Conservation (phyloP, 2,888 invertebrate species). For the Timema podura region DNA sequence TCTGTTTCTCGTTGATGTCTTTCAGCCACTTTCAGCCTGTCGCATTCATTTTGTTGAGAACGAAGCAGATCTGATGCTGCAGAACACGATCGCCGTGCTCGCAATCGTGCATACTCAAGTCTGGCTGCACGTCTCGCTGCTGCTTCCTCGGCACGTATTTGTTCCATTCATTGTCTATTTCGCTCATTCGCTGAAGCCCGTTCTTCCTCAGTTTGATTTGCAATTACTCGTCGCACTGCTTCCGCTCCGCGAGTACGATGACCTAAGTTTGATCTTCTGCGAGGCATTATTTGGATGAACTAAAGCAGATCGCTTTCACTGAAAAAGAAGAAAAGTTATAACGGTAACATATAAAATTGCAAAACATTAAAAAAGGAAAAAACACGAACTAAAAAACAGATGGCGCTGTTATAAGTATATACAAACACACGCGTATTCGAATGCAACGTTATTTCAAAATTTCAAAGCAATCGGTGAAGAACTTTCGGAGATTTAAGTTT, state of each 20-base stretch:
- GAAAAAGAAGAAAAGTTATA: constrained; percentile 4
- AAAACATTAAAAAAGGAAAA: not conserved
- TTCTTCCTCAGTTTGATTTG: constrained; percentile 15
- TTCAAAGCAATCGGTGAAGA: constrained; percentile 19
- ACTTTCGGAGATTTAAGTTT: constrained; percentile 18
- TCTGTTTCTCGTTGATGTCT: constrained; percentile 28
- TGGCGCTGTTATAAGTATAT: no score
- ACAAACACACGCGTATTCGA: not conserved
- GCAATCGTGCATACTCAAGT: constrained; percentile 24
- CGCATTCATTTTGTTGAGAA: constrained; percentile 23
- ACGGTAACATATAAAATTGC: not conserved
- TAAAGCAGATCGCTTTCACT: constrained; percentile 10
- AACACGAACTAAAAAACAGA: no score
- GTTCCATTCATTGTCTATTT: constrained; percentile 9
- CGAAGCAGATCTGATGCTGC: constrained; percentile 22
- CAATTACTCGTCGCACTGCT: constrained; percentile 10
- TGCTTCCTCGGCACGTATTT: constrained; percentile 19
- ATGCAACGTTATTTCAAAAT: constrained; percentile 9
- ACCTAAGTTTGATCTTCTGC: constrained; percentile 13
- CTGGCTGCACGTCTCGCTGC: constrained; percentile 23
- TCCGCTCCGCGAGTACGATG: not conserved
- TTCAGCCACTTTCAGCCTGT: constrained; percentile 26
- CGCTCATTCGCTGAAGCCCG: constrained; percentile 13
- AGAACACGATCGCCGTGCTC: constrained; percentile 12
- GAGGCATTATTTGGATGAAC: constrained; percentile 14